A percentile compares a stretch with the other conserved stretches of the same genome.
phyloP scores from a whole-genome alignment of 2,888 invertebrate species.

The Tetragonisca angustula region DNA sequence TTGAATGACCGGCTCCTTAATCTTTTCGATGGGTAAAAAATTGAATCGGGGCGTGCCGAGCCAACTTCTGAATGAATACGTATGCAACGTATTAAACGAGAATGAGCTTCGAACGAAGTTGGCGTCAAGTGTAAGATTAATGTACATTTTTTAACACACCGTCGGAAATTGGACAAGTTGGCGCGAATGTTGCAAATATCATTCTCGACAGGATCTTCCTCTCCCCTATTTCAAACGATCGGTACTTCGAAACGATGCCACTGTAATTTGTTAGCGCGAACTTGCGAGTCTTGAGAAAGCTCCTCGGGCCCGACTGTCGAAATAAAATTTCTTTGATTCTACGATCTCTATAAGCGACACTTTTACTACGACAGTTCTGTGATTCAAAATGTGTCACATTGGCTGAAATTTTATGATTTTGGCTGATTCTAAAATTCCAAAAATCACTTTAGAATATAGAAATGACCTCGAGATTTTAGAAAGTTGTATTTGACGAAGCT shows the following conservation, averaged over 20 bases:
- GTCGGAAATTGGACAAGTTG: conserved; percentile 52
- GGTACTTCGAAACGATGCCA: background rate
- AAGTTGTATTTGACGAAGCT: no score
- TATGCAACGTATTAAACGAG: conserved; percentile 33
- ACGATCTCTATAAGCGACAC: background rate
- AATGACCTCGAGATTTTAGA: no score
- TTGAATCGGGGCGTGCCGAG: background rate
- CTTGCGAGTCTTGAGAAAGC: background rate
- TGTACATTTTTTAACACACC: conserved; percentile 37
- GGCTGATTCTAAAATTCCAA: no score
- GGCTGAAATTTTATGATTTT: no score
- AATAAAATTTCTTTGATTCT: background rate
- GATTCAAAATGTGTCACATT: no score
- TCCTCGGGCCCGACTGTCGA: background rate
- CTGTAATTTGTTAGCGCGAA: conserved; percentile 15
- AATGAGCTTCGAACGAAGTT: conserved; percentile 25
- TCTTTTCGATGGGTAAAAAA: conserved; percentile 15
- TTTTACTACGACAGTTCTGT: background rate
- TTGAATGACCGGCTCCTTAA: conserved; percentile 2
- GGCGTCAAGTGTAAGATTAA: conserved; percentile 42
- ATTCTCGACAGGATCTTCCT: conserved; percentile 2
- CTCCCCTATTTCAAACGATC: conserved; percentile 20
- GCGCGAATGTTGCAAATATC: conserved; percentile 23
- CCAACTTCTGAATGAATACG: conserved; percentile 24
- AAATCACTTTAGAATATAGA: no score